These are phyloP conservation scores for Myiozetetes cayanensis DNA, from an alignment of 2,113 vertebrate genomes.

Conservation along the genomic window DNA sequence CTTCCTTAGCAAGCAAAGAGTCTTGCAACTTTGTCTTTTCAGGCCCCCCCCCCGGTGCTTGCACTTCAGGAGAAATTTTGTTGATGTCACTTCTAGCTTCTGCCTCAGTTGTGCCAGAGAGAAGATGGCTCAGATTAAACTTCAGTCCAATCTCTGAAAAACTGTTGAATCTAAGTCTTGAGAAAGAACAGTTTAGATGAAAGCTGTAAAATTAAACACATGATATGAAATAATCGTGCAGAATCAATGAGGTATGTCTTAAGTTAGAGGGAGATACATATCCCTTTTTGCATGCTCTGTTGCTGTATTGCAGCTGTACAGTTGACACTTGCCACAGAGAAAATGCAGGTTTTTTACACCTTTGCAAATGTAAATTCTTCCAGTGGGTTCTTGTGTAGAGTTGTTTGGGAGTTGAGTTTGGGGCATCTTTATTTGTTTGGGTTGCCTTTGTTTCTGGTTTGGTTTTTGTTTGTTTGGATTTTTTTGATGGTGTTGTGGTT, in stretches of 20 bases:
- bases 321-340: neutral
- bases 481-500: neutral
- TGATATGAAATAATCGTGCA: neutral
- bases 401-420: neutral
- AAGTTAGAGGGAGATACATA: neutral
- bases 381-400: neutral
- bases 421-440: neutral
- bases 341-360: neutral
- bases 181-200: neutral
- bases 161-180: neutral
- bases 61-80: neutral
- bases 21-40: neutral
- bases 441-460: neutral
- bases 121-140: neutral
- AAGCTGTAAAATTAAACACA: neutral
- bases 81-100: neutral
- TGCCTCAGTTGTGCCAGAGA: neutral
- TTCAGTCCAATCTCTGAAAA: neutral
- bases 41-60: rapidly evolving
- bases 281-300: neutral
- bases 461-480: neutral
- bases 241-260: neutral
- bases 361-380: neutral
- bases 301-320: neutral
- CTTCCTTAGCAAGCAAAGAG: neutral